phyloP scores from a whole-genome alignment of 2,888 invertebrate species.

The Hecatera dysodea region DNA sequence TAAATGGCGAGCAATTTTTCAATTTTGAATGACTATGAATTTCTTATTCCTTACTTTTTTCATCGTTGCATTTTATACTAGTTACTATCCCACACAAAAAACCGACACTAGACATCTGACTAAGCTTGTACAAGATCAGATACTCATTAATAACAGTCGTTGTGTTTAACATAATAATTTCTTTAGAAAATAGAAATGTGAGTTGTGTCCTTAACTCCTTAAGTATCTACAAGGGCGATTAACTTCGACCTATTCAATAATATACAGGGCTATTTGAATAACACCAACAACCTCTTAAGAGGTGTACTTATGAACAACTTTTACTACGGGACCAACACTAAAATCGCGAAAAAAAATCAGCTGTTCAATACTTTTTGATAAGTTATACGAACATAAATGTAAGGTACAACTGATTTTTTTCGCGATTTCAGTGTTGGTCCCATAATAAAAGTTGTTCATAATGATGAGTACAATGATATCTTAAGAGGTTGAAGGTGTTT shows the following conservation, averaged over 20 bases:
- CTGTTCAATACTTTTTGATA: too few relatives aligned
- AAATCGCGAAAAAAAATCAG: too few relatives aligned
- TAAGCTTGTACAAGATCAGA: conserved; percentile 17
- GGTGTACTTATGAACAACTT: too few relatives aligned
- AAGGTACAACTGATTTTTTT: too few relatives aligned
- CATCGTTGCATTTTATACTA: conserved; percentile 1
- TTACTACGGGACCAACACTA: too few relatives aligned
- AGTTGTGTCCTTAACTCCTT: background rate
- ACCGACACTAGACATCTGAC: background rate
- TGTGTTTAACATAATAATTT: background rate
- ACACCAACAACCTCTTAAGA: too few relatives aligned
- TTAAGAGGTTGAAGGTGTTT: too few relatives aligned
- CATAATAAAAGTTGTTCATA: too few relatives aligned
- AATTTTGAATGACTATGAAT: conserved; percentile 39
- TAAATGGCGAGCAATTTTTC: conserved; percentile 43
- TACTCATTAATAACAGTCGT: conserved; percentile 8
- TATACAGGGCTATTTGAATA: too few relatives aligned
- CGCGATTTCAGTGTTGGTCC: too few relatives aligned
- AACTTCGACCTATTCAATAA: background rate
- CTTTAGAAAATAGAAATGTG: conserved; percentile 1
- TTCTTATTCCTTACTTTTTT: conserved; percentile 28
- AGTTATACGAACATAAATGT: too few relatives aligned
- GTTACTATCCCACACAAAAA: conserved; percentile 4
- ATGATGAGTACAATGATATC: too few relatives aligned
- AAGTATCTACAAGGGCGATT: background rate